These are phyloP conservation scores for Salvelinus fontinalis DNA, from an alignment of 2,113 vertebrate genomes.

Conservation along the genomic window DNA sequence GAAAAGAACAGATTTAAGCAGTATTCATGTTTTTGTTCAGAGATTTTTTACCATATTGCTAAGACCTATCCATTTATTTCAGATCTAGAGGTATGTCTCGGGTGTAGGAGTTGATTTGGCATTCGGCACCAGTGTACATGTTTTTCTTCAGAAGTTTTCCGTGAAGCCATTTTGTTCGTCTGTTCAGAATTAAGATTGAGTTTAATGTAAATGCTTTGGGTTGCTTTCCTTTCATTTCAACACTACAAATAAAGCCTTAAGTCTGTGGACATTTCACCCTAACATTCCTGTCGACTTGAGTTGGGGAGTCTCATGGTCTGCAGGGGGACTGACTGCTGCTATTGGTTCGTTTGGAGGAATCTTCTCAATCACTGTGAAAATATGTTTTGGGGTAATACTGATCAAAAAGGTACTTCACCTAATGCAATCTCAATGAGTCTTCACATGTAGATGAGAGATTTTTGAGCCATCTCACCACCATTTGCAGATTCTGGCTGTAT, in stretches of 20 bases:
- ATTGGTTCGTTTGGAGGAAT: constrained; percentile 6
- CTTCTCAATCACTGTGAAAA: constrained; percentile 54
- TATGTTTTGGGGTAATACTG: neutral
- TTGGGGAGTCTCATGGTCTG: constrained; percentile 15
- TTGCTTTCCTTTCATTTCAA: constrained; percentile 13
- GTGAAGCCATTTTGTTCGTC: neutral
- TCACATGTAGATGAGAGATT: constrained; percentile 4
- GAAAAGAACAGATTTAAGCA: too few species aligned
- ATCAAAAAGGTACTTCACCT: constrained; percentile 41
- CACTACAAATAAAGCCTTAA: constrained; percentile 50
- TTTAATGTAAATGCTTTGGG: neutral
- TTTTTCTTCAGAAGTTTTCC: neutral
- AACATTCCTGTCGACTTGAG: constrained; percentile 24
- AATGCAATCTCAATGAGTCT: constrained; percentile 17
- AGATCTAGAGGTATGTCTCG: too few species aligned
- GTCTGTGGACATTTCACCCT: constrained; percentile 31
- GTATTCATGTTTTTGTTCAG: too few species aligned
- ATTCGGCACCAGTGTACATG: neutral
- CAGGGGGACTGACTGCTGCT: constrained; percentile 48
- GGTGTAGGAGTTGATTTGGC: too few species aligned
- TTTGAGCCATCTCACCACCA: constrained; percentile 1
- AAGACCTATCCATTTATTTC: too few species aligned
- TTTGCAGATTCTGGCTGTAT: neutral
- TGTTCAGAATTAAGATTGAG: neutral
- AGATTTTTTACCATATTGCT: too few species aligned